phyloP scores from a whole-genome alignment of 2,797 vertebrate species.

The Micrastur ruficollis region DNA sequence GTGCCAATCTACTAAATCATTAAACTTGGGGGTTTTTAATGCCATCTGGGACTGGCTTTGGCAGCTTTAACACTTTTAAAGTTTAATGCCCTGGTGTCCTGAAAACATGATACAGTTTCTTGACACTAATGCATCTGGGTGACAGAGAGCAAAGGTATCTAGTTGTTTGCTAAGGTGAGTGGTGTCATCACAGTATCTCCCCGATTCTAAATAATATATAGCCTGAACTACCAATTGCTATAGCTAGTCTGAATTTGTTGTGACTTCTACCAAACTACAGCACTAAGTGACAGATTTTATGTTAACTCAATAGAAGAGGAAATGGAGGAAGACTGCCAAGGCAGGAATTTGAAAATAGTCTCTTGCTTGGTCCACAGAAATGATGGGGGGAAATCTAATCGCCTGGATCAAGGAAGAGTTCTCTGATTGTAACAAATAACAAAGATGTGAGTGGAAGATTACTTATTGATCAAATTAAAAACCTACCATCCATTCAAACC shows the following conservation, averaged over 20 bases:
- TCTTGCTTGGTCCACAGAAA: neutral
- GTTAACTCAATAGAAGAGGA: neutral
- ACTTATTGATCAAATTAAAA: neutral
- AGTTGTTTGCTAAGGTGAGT: neutral
- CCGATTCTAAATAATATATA: neutral
- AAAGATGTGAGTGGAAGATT: neutral
- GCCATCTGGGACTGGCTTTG: constrained; percentile 20
- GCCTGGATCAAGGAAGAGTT: neutral
- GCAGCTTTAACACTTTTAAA: constrained; percentile 62
- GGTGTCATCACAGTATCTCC: constrained; percentile 10
- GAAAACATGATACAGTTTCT: constrained; percentile 39
- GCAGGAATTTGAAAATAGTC: neutral
- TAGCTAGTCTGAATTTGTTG: neutral
- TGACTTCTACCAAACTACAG: neutral
- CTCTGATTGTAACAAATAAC: neutral
- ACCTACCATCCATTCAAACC: neutral
- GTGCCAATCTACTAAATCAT: constrained; percentile 27
- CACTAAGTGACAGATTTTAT: neutral
- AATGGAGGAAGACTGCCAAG: neutral
- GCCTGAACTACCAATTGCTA: neutral
- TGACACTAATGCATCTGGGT: neutral
- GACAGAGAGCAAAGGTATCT: constrained; percentile 25
- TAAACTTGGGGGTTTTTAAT: constrained; percentile 6
- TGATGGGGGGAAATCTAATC: neutral
- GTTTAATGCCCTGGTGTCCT: constrained; percentile 60